Evolutionary conservation across 2,113 vertebrate genomes (phyloP), one percentile per base, ranked within the genome.

Genomic region (Dipodomys stephensi): DNA sequence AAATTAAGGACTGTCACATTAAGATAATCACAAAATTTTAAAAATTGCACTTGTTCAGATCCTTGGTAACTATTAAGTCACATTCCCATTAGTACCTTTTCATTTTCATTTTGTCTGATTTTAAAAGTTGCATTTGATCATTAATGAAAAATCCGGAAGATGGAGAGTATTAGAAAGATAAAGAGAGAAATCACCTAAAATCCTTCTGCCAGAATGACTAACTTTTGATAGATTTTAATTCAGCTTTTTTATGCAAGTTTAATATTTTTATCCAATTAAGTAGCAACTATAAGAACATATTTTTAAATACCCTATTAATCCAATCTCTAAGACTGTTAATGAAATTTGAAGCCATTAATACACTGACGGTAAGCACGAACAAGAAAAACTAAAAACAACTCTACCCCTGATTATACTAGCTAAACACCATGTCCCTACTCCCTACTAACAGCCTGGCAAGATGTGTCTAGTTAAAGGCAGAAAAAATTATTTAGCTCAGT

Each of bases 21-120:
- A 77, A 83, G 12, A 30, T 77, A 90, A 68, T 81, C 80, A 93
- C 80, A 76, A 35, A 79, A 53, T 78, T 49, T 73, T 20, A 94
- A 83, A 93, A 27, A 92, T 25, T 32, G 2, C 46, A 67, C 19
- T 83, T 79, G 12, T 73, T 78, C 22, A 74, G 46, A 20, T 69
- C 22, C 60, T 83, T 83, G 53, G 32, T 77, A 71, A 85, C 72
- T 89, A 15, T 49, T 69, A 49, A 49, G 49, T 49, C 49, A 49
- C 49, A 49, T 49, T 49, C 49, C 12, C 49, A 49, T 49, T 49
- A 49, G 49, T 49, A 74, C 3, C 19, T 79, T 62, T 83, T 73
- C 27, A 73, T 35, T 85, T 79, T 67, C 35, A 39, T 39, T 86
- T 87, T 82, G 8, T 49, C 77, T 87, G 25, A 87, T 83, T 82